These are phyloP conservation scores for Crematogaster levior DNA, from an alignment of 2,888 invertebrate species.

Conservation along the genomic window DNA sequence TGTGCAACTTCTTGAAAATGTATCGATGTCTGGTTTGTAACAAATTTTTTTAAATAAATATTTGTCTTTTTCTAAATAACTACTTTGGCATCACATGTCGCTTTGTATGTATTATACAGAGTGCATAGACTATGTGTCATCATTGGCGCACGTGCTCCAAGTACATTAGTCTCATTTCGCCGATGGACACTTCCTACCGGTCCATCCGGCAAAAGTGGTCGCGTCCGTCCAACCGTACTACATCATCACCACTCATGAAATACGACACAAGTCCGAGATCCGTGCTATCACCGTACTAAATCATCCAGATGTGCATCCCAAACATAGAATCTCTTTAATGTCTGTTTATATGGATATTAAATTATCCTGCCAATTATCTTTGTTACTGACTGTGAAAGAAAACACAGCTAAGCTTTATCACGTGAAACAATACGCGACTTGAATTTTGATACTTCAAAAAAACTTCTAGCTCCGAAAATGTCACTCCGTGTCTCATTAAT, in stretches of 20 bases:
- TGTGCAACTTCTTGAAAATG: not conserved
- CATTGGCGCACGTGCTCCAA: conserved; percentile 56
- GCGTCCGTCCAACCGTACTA: conserved; percentile 59
- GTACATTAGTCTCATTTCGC: conserved; percentile 67
- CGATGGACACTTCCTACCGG: conserved; percentile 68
- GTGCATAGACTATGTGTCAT: conserved; percentile 40
- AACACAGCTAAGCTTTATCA: not conserved
- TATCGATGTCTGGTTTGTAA: not conserved
- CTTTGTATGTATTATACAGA: not conserved
- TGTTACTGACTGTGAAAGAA: not conserved
- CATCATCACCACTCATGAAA: conserved; percentile 50
- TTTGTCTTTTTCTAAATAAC: not conserved
- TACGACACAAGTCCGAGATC: conserved; percentile 61
- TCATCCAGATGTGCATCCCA: conserved; percentile 11
- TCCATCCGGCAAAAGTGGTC: conserved; percentile 60
- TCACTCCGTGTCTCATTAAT: conserved; percentile 31
- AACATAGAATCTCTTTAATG: conserved; percentile 11
- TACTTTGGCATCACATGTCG: not conserved
- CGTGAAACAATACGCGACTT: not conserved
- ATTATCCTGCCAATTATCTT: conserved; percentile 9
- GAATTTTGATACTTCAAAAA: not conserved
- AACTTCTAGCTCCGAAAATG: not conserved
- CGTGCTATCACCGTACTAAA: conserved; percentile 38
- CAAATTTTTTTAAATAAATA: too few relatives aligned
- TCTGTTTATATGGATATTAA: conserved; percentile 32